These are phyloP conservation scores for Eilema sororculum DNA, from an alignment of 2,888 invertebrate genomes.

Conservation along the genomic window DNA sequence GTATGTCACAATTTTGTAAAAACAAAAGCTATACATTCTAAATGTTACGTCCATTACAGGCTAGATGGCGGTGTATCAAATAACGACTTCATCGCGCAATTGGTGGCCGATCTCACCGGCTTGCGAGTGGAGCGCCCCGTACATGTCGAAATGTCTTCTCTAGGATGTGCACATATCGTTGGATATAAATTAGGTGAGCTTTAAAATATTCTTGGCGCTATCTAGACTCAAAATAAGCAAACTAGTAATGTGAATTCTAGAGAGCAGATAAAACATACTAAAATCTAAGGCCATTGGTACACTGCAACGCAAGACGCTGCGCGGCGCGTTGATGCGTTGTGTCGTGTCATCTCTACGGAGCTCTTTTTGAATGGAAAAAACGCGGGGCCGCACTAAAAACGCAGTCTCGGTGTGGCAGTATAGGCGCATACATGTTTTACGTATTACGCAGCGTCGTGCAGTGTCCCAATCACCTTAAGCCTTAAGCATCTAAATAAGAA, in stretches of 20 bases:
- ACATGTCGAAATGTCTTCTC: slow-evolving; percentile 93
- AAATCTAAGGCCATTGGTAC: background rate
- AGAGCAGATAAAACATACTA: too few relatives aligned
- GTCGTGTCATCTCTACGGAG: too few relatives aligned
- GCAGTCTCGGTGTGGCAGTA: too few relatives aligned
- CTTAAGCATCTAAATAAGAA: too few relatives aligned
- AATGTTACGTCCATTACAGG: slow-evolving; percentile 81
- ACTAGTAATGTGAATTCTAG: too few relatives aligned
- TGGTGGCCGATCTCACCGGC: slow-evolving; percentile 94
- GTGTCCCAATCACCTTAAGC: too few relatives aligned
- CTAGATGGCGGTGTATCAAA: slow-evolving; percentile 98
- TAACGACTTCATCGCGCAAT: slow-evolving; percentile 96
- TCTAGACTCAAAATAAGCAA: background rate
- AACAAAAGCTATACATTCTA: background rate
- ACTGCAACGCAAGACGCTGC: too few relatives aligned
- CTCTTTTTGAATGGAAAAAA: too few relatives aligned
- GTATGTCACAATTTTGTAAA: background rate
- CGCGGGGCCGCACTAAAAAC: too few relatives aligned
- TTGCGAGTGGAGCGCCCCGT: slow-evolving; percentile 91
- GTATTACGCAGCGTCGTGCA: too few relatives aligned
- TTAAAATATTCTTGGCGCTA: background rate
- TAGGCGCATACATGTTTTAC: too few relatives aligned
- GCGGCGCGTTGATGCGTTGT: too few relatives aligned
- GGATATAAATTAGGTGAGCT: slow-evolving; percentile 91
- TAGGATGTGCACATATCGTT: slow-evolving; percentile 95